phyloP scores from a whole-genome alignment of 2,888 invertebrate genomes.

The Lepidonotus clava region DNA sequence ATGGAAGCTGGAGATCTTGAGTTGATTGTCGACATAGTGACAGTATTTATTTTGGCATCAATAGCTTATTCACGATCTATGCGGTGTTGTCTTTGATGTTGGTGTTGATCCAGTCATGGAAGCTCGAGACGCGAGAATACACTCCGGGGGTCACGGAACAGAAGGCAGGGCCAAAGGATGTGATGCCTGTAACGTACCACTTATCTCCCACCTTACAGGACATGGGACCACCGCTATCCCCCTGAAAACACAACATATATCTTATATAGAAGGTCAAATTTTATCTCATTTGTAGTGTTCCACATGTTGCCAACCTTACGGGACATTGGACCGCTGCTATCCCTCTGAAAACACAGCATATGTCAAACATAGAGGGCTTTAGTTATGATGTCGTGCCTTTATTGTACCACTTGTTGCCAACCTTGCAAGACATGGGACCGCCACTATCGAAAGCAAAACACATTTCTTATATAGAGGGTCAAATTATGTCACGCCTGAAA shows the following conservation, averaged over 20 bases:
- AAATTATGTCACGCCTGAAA: too few relatives aligned
- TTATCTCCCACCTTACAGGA: slow-evolving; percentile 59
- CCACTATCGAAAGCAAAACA: slow-evolving; percentile 60
- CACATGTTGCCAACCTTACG: too few relatives aligned
- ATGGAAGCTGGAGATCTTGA: too few relatives aligned
- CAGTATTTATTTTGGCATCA: too few relatives aligned
- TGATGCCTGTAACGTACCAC: slow-evolving; percentile 63
- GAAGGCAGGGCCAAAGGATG: slow-evolving; percentile 58
- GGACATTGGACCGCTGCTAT: too few relatives aligned
- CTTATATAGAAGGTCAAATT: too few relatives aligned
- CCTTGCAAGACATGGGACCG: slow-evolving; percentile 63
- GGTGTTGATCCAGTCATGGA: slow-evolving; percentile 61
- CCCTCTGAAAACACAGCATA: too few relatives aligned
- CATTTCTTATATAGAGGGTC: too few relatives aligned
- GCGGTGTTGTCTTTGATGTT: slow-evolving; percentile 54
- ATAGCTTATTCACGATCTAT: too few relatives aligned
- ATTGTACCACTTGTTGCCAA: slow-evolving; percentile 60
- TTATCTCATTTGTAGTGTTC: too few relatives aligned
- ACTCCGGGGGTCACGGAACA: slow-evolving; percentile 61
- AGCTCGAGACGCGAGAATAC: slow-evolving; percentile 62
- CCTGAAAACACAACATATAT: slow-evolving; percentile 54
- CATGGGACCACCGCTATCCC: slow-evolving; percentile 65
- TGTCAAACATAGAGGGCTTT: too few relatives aligned
- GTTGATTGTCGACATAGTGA: too few relatives aligned
- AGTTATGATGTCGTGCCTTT: slow-evolving; percentile 62